phyloP scores from a whole-genome alignment of 2,888 invertebrate species.

The Lingula anatina region DNA sequence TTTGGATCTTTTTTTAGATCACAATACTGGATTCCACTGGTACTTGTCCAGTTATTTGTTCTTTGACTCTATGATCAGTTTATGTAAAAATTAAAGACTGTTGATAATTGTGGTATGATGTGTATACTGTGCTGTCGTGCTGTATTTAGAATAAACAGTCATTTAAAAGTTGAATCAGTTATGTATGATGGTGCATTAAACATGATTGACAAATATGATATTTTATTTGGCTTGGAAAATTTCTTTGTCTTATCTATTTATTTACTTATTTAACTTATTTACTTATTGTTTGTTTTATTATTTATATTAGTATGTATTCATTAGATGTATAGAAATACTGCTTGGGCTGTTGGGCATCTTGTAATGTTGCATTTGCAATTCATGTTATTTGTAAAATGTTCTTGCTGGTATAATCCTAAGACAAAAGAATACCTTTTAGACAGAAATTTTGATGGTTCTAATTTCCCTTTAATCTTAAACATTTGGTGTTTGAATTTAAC shows the following conservation, averaged over 20 bases:
- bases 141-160: too few relatives aligned
- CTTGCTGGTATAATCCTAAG: too few relatives aligned
- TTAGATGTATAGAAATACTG: background rate
- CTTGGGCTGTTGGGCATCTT: background rate
- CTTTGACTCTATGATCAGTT: background rate
- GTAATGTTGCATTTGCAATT: background rate
- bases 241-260: background rate
- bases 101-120: too few relatives aligned
- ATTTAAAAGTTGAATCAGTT: too few relatives aligned
- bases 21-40: background rate
- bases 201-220: too few relatives aligned
- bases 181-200: too few relatives aligned
- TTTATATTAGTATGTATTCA: background rate
- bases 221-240: background rate
- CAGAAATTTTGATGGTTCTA: too few relatives aligned
- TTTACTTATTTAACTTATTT: background rate
- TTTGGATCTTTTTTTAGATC: background rate
- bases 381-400: background rate
- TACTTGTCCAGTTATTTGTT: background rate
- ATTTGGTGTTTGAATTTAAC: too few relatives aligned
- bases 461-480: too few relatives aligned
- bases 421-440: too few relatives aligned
- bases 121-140: too few relatives aligned
- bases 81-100: background rate
- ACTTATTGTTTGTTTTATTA: background rate